Evolutionary conservation across 2,113 vertebrate genomes (phyloP).

Genomic region (Pterocles burchelli): DNA sequence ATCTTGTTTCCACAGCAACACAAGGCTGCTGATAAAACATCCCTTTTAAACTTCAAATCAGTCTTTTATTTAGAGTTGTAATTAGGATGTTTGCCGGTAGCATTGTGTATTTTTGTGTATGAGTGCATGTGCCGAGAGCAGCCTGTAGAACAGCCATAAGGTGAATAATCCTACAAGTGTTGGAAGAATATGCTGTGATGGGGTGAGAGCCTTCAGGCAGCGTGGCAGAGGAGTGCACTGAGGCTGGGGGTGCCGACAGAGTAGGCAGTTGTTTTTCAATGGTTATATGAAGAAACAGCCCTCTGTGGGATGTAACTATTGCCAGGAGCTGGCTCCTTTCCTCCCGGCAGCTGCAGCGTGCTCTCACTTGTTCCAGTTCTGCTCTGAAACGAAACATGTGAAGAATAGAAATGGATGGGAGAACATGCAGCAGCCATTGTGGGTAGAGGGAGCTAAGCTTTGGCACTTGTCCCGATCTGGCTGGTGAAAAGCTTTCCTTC

Average conservation of each 20-base stretch:
- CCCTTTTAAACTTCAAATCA: conserved; percentile 2
- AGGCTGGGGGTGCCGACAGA: neutral
- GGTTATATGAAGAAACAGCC: neutral
- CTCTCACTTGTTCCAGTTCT: conserved; percentile 32
- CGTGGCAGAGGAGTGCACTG: neutral
- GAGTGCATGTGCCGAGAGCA: neutral
- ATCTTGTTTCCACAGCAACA: conserved; percentile 57
- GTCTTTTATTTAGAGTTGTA: neutral
- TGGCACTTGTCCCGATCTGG: neutral
- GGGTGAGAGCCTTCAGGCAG: neutral
- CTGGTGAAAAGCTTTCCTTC: neutral
- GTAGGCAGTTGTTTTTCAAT: neutral
- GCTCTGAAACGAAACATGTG: neutral
- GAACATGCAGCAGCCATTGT: neutral
- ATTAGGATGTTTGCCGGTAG: neutral
- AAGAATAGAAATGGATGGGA: neutral
- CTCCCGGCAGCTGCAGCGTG: conserved; percentile 24
- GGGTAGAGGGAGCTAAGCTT: neutral
- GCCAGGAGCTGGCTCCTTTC: conserved; percentile 36
- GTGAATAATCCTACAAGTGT: neutral
- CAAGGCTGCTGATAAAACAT: conserved; percentile 15
- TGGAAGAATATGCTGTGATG: neutral
- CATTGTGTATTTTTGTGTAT: neutral
- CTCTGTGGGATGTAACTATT: neutral
- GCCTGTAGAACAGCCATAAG: neutral